phyloP scores from a whole-genome alignment of 2,888 invertebrate genomes.

The Hemistola chrysoprasaria region DNA sequence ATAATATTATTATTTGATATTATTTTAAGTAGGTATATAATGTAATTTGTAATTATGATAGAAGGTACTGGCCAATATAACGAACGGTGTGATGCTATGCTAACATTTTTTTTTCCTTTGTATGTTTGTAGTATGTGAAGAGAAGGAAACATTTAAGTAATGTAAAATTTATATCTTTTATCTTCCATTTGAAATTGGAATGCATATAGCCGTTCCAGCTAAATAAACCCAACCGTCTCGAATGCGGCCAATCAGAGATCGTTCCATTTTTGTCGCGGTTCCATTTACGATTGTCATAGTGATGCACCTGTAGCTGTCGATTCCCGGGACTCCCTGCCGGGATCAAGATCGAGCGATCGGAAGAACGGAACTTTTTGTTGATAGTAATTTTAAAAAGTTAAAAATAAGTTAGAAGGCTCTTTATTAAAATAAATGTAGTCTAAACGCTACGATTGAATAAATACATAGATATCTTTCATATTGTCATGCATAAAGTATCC shows the following conservation, averaged over 20 bases:
- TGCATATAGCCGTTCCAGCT: slow-evolving; percentile 22
- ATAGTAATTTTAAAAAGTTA: slow-evolving; percentile 8
- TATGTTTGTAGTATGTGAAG: too few relatives aligned
- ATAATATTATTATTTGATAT: too few relatives aligned
- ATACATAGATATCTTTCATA: too few relatives aligned
- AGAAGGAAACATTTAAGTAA: too few relatives aligned
- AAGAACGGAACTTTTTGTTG: slow-evolving; percentile 19
- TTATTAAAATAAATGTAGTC: background rate
- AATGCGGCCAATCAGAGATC: slow-evolving; percentile 55
- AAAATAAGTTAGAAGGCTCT: slow-evolving; percentile 23
- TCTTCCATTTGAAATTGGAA: slow-evolving; percentile 11
- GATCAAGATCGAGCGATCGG: slow-evolving; percentile 48
- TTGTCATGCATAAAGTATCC: too few relatives aligned
- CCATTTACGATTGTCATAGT: slow-evolving; percentile 52
- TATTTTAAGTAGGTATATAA: too few relatives aligned
- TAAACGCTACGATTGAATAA: too few relatives aligned
- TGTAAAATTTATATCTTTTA: too few relatives aligned
- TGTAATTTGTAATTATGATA: too few relatives aligned
- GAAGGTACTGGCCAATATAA: too few relatives aligned
- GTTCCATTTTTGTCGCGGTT: slow-evolving; percentile 57
- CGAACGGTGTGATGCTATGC: too few relatives aligned
- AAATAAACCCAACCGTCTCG: slow-evolving; percentile 45
- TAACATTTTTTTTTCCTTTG: too few relatives aligned
- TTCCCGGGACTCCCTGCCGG: slow-evolving; percentile 50
- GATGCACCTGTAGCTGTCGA: slow-evolving; percentile 44